Conservation (phyloP, 2,888 invertebrate species). For the Eupithecia insigniata region DNA sequence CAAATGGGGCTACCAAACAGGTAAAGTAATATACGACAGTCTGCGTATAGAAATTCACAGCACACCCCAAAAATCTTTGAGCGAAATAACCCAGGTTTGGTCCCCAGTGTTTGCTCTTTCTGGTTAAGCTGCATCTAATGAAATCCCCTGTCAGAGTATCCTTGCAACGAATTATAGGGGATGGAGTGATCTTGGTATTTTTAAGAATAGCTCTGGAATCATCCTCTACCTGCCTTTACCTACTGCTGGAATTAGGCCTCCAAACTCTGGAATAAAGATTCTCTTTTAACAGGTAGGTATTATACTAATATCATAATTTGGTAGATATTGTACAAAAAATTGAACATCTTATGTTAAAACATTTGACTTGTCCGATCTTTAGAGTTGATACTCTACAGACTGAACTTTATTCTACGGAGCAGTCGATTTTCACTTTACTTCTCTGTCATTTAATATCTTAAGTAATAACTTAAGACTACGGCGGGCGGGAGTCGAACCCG, state of each 20-base stretch:
- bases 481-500: neutral
- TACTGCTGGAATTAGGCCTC: neutral
- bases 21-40: conserved; percentile 48
- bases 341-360: no score
- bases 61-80: conserved; percentile 68
- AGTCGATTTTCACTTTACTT: no score
- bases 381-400: no score
- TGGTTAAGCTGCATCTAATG: conserved; percentile 84
- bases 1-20: conserved; percentile 30
- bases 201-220: neutral
- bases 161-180: conserved; percentile 69
- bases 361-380: no score
- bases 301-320: no score
- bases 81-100: conserved; percentile 72
- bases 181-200: conserved; percentile 57
- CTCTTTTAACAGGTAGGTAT: neutral
- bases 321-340: no score
- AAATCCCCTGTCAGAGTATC: conserved; percentile 81
- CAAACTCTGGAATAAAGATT: neutral
- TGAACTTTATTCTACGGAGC: no score
- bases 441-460: no score
- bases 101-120: conserved; percentile 79
- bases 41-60: conserved; percentile 69
- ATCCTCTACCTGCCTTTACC: neutral
- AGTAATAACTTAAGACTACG: neutral